Percentiles rank a stretch among this genome's conserved stretches.
phyloP scores from a whole-genome alignment of 2,797 vertebrate species.

The Iguana delicatissima region DNA sequence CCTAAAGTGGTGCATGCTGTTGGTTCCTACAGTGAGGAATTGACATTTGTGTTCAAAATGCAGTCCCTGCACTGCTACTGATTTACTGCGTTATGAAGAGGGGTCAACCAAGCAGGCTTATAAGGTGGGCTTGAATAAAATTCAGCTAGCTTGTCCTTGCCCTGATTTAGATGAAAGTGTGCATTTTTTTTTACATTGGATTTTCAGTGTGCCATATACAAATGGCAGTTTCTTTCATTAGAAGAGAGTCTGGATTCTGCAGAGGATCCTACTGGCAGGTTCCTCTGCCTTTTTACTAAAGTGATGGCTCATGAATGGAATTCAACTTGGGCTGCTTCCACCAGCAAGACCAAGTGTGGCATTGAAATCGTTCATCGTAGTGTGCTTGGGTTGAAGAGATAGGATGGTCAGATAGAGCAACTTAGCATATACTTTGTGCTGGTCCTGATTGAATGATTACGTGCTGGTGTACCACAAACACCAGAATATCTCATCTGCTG shows the following conservation, averaged over 20 bases:
- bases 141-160: not conserved
- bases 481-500: not conserved
- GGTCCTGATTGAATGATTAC: not conserved
- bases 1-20: too few relatives aligned
- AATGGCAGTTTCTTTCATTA: not conserved
- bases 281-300: not conserved
- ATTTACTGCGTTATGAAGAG: not conserved
- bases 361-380: not conserved
- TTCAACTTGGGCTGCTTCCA: not conserved
- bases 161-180: not conserved
- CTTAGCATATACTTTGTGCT: not conserved
- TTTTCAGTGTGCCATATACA: not conserved
- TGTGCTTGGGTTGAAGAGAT: not conserved
- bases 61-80: not conserved
- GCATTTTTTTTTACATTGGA: not conserved
- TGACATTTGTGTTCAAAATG: not conserved
- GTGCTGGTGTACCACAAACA: not conserved
- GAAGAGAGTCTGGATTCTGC: not conserved
- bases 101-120: not conserved
- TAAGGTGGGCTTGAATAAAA: not conserved
- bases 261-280: not conserved
- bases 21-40: too few relatives aligned
- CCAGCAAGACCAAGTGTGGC: not conserved
- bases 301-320: not conserved
- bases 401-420: not conserved